Evolutionary conservation across 1,140 invertebrate genomes (phyloP), one percentile per base, ranked within the genome.

Genomic region (Magallana angulata): DNA sequence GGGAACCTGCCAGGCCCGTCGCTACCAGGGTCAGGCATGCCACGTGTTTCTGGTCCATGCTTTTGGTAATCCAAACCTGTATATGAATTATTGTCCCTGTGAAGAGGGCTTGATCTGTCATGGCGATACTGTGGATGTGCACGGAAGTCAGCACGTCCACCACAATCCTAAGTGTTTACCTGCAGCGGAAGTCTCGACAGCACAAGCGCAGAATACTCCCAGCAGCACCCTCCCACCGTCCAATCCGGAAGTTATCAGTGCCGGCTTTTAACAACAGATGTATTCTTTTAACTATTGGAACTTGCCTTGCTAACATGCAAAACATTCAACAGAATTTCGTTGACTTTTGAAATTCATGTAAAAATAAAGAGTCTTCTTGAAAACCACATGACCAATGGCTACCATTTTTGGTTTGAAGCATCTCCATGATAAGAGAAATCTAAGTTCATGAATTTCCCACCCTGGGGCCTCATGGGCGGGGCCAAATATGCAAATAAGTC

Each of bases 141-240:
- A 59, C 30, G 82, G 82, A 9, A 24, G 82, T 57, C 60, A 30
- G 16, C 48, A 85, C 14, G 48, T 85, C 12, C 84, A 85, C 12
- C 84, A 85, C 64, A 85, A 85, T 57, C 84, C 84, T 18, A 85
- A 76, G 57, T 85, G 84, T 57, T 48, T 85, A 57, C 84, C 84
- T 14, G 48, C 48, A 18, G 68, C 16, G 36, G 30, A 68, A 57
- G 56, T 30, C 9, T 12, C 62, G 1, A 57, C 84, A 11, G 76
- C 68, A 56, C 48, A 57, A 14, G 48, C 64, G 12, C 68, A 62
- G n/a, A 62, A 62, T 62, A 16, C 60, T 62, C 60, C 60, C 14
- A 62, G 60, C 60, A 62, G 60, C 60, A 62, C 60, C 14, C 14
- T 6, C 14, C n/a, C 64, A 68, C 24, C 64, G 8, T 24, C 64